These are phyloP conservation scores for Leptocoma aspasia DNA, from an alignment of 2,113 vertebrate genomes.

Conservation along the genomic window DNA sequence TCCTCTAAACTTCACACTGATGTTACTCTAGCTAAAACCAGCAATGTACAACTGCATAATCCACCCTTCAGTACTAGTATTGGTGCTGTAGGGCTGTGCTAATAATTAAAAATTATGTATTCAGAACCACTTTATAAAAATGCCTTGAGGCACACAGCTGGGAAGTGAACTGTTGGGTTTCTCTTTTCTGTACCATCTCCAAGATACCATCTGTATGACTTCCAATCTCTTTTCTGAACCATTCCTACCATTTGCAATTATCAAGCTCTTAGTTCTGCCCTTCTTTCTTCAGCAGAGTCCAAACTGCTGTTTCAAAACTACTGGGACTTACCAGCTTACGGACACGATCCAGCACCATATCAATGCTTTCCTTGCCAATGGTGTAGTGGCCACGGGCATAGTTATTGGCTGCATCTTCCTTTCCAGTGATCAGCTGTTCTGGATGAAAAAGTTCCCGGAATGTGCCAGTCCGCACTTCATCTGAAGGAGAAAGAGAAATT, in stretches of 20 bases:
- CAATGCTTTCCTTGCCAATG: conserved; percentile 81
- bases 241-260: not conserved
- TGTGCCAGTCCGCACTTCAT: conserved; percentile 75
- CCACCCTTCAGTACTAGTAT: not conserved
- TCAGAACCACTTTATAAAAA: not conserved
- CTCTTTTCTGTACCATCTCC: not conserved
- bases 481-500: conserved; percentile 42
- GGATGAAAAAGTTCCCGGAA: conserved; percentile 80
- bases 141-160: not conserved
- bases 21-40: not conserved
- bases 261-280: not conserved
- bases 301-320: not conserved
- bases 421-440: conserved; percentile 79
- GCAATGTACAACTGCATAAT: not conserved
- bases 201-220: not conserved
- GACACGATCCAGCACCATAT: conserved; percentile 77
- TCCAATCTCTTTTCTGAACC: not conserved
- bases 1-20: not conserved
- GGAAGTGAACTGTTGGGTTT: not conserved
- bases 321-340: conserved; percentile 75
- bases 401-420: conserved; percentile 82
- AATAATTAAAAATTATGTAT: not conserved
- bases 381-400: conserved; percentile 82
- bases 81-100: not conserved
- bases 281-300: not conserved